A percentile compares a stretch with the other conserved stretches of the same genome.
Evolutionary conservation across 2,113 vertebrate species (phyloP).

Genomic region (Rissa tridactyla): DNA sequence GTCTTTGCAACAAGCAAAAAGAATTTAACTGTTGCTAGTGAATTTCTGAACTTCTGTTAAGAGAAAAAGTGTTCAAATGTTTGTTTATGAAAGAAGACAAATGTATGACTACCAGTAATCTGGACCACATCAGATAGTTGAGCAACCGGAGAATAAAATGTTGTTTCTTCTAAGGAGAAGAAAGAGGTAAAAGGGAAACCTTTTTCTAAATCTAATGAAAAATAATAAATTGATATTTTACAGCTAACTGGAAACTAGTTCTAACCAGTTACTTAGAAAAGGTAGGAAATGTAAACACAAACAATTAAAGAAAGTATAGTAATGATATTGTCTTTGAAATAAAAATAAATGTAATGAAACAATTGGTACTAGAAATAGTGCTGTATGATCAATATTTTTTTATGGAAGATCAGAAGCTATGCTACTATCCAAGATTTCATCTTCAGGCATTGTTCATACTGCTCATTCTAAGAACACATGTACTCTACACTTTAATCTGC

Average conservation of each 20-base stretch:
- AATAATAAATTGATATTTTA: neutral
- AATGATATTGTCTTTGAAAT: neutral
- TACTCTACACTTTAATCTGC: neutral
- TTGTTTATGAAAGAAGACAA: conserved; percentile 1
- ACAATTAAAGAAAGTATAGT: neutral
- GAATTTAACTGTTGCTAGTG: neutral
- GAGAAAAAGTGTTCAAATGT: neutral
- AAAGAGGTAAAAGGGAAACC: neutral
- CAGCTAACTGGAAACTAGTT: neutral
- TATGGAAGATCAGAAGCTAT: conserved; percentile 5
- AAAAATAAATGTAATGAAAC: neutral
- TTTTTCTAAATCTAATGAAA: neutral
- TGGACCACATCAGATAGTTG: neutral
- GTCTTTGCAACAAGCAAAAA: neutral
- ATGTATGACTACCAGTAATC: neutral
- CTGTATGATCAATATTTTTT: neutral
- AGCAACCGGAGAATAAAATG: neutral
- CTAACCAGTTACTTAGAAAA: neutral
- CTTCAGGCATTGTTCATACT: neutral
- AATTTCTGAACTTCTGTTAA: conserved; percentile 1
- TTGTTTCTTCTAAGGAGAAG: neutral
- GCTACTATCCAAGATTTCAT: neutral
- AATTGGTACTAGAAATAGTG: neutral
- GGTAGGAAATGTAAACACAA: neutral
- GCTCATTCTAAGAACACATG: neutral